phyloP scores from a whole-genome alignment of 2,113 vertebrate genomes.

The Hemicordylus capensis region DNA sequence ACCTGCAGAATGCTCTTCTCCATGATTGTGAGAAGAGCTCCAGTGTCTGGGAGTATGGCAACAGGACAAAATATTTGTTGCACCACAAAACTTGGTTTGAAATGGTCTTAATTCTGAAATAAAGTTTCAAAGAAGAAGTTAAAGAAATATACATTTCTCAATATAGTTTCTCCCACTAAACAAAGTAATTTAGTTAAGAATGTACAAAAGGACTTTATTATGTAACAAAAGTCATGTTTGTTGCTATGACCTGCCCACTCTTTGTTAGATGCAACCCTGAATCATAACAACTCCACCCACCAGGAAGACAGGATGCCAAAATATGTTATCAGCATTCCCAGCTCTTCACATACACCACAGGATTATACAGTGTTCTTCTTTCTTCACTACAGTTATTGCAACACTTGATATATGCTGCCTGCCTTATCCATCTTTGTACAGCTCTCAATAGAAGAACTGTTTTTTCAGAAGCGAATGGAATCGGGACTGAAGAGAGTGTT shows the following conservation, averaged over 20 bases:
- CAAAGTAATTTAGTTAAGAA: background rate
- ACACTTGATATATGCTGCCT: background rate
- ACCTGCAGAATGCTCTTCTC: no score
- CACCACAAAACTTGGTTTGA: background rate
- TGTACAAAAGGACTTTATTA: background rate
- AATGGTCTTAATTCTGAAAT: background rate
- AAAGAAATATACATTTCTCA: background rate
- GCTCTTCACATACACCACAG: background rate
- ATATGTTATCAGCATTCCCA: background rate
- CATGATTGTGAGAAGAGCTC: no score
- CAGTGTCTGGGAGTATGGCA: background rate
- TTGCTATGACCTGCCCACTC: background rate
- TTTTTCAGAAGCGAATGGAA: background rate
- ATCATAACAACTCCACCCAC: constrained; percentile 8
- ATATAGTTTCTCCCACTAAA: background rate
- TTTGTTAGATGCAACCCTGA: constrained; percentile 9
- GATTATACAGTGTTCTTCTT: background rate
- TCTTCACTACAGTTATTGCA: background rate
- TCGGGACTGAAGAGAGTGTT: background rate
- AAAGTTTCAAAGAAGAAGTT: background rate
- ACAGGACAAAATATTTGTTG: background rate
- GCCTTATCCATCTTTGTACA: background rate
- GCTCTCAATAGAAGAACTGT: background rate
- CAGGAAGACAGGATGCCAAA: background rate
- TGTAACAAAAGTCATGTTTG: background rate